Evolutionary conservation across 2,888 invertebrate genomes (phyloP).

Genomic region (Pristionchus fissidentatus): DNA sequence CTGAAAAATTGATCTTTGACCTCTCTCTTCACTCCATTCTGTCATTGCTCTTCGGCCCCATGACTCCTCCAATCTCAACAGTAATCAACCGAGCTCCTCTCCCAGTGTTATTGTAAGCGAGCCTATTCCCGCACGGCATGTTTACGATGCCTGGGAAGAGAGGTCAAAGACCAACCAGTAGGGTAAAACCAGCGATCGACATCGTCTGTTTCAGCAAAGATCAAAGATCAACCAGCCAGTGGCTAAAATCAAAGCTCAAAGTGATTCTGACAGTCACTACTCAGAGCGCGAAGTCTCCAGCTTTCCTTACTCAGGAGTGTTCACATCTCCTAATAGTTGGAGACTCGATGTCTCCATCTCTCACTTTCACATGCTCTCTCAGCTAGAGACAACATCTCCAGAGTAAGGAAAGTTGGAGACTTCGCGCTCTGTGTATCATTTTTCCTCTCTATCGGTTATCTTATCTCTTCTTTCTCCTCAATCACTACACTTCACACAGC

Average conservation of each 20-base stretch:
- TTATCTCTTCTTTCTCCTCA: background rate
- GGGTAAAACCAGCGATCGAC: no score
- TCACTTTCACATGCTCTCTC: background rate
- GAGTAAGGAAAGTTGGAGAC: no score
- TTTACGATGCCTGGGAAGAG: background rate
- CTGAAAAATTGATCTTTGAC: background rate
- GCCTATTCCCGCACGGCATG: background rate
- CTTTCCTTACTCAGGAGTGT: background rate
- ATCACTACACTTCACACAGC: background rate
- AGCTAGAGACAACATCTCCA: no score
- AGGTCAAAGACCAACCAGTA: background rate
- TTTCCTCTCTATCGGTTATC: constrained; percentile 10
- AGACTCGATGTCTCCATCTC: background rate
- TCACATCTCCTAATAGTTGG: background rate
- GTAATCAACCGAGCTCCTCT: background rate
- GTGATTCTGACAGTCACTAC: no score
- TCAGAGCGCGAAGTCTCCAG: background rate
- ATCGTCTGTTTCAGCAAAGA: no score
- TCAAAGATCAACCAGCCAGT: no score
- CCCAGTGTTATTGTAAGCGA: background rate
- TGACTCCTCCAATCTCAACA: background rate
- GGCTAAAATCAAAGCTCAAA: no score
- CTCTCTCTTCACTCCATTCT: background rate
- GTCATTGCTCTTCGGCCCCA: background rate
- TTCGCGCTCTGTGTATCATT: no score